A percentile compares a stretch with the other conserved stretches of the same genome.
Conservation (phyloP, 2,113 vertebrate genomes). For the Corvus moneduloides region DNA sequence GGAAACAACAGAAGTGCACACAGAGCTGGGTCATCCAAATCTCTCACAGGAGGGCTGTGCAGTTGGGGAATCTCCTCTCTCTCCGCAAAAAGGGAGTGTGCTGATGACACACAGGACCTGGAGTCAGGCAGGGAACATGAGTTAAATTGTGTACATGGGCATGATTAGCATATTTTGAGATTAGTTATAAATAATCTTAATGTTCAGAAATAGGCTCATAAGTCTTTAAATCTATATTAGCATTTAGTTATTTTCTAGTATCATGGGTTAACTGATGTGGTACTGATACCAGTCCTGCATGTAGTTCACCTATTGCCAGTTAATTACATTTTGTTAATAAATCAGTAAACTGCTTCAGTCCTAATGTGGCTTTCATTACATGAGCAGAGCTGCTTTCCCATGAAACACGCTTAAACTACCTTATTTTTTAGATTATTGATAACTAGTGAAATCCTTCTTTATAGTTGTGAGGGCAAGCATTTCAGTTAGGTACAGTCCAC, state of each 20-base stretch:
- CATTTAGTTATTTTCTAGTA: background rate
- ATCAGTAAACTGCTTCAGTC: background rate
- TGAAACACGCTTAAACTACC: background rate
- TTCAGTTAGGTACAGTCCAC: background rate
- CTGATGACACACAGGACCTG: background rate
- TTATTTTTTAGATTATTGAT: background rate
- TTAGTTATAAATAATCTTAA: background rate
- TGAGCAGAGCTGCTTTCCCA: background rate
- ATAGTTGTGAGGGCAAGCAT: background rate
- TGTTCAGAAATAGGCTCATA: background rate
- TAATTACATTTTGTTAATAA: background rate
- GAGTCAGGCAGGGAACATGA: background rate
- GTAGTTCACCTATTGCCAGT: background rate
- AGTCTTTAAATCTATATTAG: background rate
- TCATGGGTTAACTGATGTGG: background rate
- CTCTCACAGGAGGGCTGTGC: background rate
- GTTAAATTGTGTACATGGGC: background rate
- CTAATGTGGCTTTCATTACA: background rate
- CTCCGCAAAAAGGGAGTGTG: rapidly evolving
- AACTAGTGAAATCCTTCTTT: background rate
- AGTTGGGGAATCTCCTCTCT: background rate
- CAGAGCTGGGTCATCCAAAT: background rate
- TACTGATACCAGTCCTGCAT: background rate
- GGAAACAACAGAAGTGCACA: background rate
- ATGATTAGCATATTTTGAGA: background rate